Evolutionary conservation across 2,113 vertebrate species (phyloP), one percentile per base, ranked within the genome.

Genomic region (Ascaphus truei): DNA sequence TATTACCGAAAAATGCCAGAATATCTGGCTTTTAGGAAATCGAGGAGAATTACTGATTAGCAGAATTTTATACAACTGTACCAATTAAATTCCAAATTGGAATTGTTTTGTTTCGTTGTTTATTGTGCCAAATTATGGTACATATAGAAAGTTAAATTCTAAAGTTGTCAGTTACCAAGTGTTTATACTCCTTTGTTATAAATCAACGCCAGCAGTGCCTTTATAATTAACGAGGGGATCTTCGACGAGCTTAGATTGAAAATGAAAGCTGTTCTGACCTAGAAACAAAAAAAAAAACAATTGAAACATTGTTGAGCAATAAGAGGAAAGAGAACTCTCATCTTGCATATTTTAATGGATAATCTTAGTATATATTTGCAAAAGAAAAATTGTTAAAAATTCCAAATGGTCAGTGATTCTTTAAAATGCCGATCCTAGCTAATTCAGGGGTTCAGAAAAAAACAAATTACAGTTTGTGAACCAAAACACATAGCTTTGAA

Each of bases 51-150:
- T 92, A 86, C 93, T 89, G 95, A 86, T 90, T 85, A 91, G 86
- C 93, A 89, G 94, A 95, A 98, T 99, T 97, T 94, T 95, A 83
- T 93, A 92, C 96, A 95, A 98, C 84, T 83, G 84, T 86, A 76
- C 85, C 89, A 79, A 88, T 95, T 89, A 94, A 95, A 96, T 99
- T 98, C 96, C 96, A 98, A 98, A 98, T 98, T 98, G 96, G 96
- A 99, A 99, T 98, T 93, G 92, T 92, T 93, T 96, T 96, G 92
- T 91, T 91, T 91, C 89, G 94, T 93, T 76, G 82, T 93, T 94
- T 93, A 95, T 92, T 79, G 96, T 98, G 95, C 95, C 95, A 96
- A 93, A 92, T 97, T 91, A 72, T 89, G 96, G 95, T 90, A 88
- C 95, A 94, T 84, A 79, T 90, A 92, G 86, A 79, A 89, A 86